Conservation (phyloP, 2,797 vertebrate genomes). For the Pteronotus mesoamericanus region DNA sequence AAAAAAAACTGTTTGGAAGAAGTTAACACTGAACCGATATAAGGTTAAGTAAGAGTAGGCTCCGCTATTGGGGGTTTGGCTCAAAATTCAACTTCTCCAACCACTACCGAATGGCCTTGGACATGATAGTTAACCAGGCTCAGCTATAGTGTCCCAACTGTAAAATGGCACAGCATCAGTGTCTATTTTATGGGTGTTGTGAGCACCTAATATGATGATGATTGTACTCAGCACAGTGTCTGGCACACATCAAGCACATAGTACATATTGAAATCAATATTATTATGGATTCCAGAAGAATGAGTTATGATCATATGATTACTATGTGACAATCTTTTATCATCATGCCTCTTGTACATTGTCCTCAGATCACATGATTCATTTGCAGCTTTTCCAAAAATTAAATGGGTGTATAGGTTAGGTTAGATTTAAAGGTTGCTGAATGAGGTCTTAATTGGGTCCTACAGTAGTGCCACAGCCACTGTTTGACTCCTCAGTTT, state of each 20-base stretch:
- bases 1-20: background rate
- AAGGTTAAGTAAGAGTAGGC: background rate
- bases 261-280: background rate
- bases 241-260: too few relatives aligned
- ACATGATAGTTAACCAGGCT: background rate
- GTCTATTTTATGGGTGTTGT: too few relatives aligned
- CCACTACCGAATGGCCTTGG: too few relatives aligned
- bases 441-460: background rate
- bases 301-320: background rate
- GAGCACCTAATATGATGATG: background rate
- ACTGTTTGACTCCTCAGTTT: background rate
- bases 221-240: background rate
- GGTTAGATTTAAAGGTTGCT: background rate
- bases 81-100: too few relatives aligned
- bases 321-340: background rate
- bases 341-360: background rate
- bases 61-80: background rate
- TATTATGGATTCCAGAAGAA: background rate
- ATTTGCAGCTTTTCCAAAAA: background rate
- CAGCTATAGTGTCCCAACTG: background rate
- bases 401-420: background rate
- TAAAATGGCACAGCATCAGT: background rate
- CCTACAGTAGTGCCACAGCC: fast-evolving
- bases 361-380: background rate
- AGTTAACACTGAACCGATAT: background rate